Conservation (phyloP, 2,797 vertebrate genomes). For the Cossypha heuglini region DNA sequence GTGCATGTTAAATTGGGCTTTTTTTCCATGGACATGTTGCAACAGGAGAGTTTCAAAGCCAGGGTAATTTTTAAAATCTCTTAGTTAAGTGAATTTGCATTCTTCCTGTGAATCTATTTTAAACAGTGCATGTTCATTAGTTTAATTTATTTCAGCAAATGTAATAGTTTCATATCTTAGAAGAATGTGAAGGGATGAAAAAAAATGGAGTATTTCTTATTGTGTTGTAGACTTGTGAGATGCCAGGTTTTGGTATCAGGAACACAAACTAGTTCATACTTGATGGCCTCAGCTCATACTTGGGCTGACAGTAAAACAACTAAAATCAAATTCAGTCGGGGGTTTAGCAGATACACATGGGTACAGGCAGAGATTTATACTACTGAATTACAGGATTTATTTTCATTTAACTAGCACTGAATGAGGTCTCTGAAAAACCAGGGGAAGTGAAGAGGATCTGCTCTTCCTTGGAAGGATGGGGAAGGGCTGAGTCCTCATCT, state of each 20-base stretch:
- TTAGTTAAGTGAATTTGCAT: neutral
- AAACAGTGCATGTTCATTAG: neutral
- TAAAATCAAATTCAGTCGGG: neutral
- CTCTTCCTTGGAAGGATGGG: neutral
- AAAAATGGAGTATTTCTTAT: neutral
- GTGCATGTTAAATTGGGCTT: conserved; percentile 51
- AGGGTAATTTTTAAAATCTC: neutral
- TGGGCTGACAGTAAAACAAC: neutral
- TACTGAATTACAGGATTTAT: neutral
- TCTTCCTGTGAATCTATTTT: neutral
- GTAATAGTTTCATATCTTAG: neutral
- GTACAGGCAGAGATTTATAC: neutral
- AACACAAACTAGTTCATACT: neutral
- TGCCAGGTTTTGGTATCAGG: neutral
- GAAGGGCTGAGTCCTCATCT: neutral
- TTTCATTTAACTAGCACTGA: neutral
- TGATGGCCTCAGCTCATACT: neutral
- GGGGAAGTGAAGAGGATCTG: neutral
- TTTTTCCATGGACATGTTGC: neutral
- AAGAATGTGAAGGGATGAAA: neutral
- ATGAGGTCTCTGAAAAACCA: neutral
- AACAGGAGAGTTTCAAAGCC: conserved; percentile 9
- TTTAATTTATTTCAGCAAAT: neutral
- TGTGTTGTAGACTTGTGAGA: neutral
- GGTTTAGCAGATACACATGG: rapidly evolving